Evolutionary conservation across 2,888 invertebrate species (phyloP), one percentile per base, ranked within the genome.

Genomic region (Meteorus colon): DNA sequence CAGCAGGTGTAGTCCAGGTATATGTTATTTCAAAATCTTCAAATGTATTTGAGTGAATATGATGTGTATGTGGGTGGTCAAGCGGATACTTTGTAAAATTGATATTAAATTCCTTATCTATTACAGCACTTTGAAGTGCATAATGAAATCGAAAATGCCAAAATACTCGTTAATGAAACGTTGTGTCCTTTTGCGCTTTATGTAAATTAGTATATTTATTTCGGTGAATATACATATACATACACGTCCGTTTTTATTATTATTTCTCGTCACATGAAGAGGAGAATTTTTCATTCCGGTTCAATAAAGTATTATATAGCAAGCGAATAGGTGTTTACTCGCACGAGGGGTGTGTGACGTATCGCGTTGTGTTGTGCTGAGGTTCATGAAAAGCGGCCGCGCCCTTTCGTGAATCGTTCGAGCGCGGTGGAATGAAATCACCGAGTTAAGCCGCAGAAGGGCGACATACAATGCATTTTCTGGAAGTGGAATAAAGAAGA

Each of bases 21-120:
- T 85, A 84, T 86, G 85, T 86, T 87, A 85, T 86, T 83, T 84
- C 83, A 82, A 81, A 84, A 82, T 82, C 82, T 84, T 82, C 78
- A 81, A 84, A 81, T 81, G 76, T 81, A 80, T 81, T 81, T 76
- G 76, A 80, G 79, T 77, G 77, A 68, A 62, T 14, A 71, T 60
- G 41, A 72, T 76, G 76, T 70, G 73, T 63, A 79, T 75, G 81
- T 81, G 84, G 84, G 84, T 84, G 84, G 84, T 80, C 82, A 71
- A 70, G 16, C 24, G 37, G 48, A 63, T 27, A 74, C 66, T 34
- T 72, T 71, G 68, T 34, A 72, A 79, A 59, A 68, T 37, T 51
- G 14, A 77, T 60, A 71, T 45, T 60, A 37, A 62, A 71, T 48
- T 16, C n/a, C 14, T 48, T 48, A 48, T 48, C 16, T 48, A 16